Conservation (phyloP, 2,113 vertebrate genomes). For the Brienomyrus brachyistius region DNA sequence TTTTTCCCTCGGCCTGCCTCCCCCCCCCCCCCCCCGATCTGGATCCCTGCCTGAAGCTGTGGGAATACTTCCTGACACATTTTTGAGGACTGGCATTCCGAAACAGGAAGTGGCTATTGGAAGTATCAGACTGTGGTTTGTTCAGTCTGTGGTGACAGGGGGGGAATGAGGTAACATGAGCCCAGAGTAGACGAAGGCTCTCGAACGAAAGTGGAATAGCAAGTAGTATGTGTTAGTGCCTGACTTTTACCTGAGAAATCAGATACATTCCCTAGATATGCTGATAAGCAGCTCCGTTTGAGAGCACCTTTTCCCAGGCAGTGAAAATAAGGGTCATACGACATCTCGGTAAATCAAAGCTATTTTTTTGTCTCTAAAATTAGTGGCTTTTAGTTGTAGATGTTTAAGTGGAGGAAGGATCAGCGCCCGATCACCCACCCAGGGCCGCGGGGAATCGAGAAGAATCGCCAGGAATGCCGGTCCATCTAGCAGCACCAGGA, state of each 20-base stretch:
- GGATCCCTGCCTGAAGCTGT: background rate
- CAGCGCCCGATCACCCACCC: background rate
- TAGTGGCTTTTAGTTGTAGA: background rate
- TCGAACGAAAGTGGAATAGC: background rate
- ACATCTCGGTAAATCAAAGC: background rate
- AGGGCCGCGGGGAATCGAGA: slow-evolving; percentile 26
- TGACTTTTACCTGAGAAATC: background rate
- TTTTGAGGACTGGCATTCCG: background rate
- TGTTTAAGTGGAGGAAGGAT: background rate
- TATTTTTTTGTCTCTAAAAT: background rate
- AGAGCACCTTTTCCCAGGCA: background rate
- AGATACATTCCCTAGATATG: background rate
- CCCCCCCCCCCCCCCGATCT: background rate
- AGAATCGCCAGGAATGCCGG: slow-evolving; percentile 39
- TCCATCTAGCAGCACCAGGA: slow-evolving; percentile 34
- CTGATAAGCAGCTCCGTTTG: background rate
- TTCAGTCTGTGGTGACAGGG: background rate
- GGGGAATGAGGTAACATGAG: background rate
- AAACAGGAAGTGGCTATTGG: background rate
- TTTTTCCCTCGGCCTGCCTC: background rate
- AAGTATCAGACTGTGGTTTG: background rate
- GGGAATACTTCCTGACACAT: background rate
- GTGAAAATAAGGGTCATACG: background rate
- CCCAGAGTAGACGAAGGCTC: background rate
- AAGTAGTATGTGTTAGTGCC: background rate